phyloP scores from a whole-genome alignment of 2,888 invertebrate species.

The Chalcis sispes region DNA sequence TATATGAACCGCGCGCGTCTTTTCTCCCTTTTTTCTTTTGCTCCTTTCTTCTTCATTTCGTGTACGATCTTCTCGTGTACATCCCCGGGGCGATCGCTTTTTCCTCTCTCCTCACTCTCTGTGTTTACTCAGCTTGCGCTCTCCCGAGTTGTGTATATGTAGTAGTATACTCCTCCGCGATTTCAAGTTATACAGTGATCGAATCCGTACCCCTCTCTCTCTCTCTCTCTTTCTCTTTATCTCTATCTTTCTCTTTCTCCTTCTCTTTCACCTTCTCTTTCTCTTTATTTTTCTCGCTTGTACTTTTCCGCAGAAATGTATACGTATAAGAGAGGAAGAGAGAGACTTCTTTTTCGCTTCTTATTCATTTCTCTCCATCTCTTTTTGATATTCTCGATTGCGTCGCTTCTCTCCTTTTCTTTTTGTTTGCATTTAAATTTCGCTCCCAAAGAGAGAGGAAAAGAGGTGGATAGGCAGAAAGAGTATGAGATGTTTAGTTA shows the following conservation, averaged over 20 bases:
- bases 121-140: constrained; percentile 58
- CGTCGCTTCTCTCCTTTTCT: constrained; percentile 11
- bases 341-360: constrained; percentile 2
- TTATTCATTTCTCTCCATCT: not conserved
- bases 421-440: constrained; percentile 56
- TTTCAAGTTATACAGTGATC: too few species aligned
- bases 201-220: constrained; percentile 15
- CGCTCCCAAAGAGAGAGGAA: too few species aligned
- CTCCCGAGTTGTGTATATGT: constrained; percentile 42
- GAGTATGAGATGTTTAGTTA: constrained; percentile 52
- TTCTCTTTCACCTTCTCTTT: not conserved
- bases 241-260: not conserved
- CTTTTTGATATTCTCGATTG: constrained; percentile 1
- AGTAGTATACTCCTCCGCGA: too few species aligned
- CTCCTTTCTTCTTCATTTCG: constrained; percentile 47
- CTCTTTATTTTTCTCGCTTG: constrained; percentile 6
- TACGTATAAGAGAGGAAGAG: too few species aligned
- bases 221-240: constrained; percentile 14
- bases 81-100: constrained; percentile 58
- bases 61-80: constrained; percentile 25
- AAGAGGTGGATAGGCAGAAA: too few species aligned
- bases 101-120: too few species aligned
- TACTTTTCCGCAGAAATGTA: too few species aligned
- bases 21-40: not conserved
- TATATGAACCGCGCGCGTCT: not conserved